Evolutionary conservation across 2,888 invertebrate genomes (phyloP).

Genomic region (Phortica magna): DNA sequence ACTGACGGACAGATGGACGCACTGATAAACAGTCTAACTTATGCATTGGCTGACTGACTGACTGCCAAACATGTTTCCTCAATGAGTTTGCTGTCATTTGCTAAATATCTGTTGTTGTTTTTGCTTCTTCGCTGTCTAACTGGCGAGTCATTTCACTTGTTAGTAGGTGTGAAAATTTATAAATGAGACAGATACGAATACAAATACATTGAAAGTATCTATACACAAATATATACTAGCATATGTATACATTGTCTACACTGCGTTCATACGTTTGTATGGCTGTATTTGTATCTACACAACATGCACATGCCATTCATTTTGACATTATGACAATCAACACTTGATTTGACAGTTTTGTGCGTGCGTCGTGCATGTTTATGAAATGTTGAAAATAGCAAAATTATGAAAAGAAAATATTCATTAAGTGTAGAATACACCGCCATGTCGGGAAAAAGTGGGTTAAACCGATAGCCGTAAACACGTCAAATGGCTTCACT

Average conservation of each 20-base stretch:
- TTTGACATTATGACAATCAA: conserved; percentile 30
- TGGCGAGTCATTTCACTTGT: not conserved
- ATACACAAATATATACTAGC: not conserved
- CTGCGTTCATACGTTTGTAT: not conserved
- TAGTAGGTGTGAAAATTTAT: not conserved
- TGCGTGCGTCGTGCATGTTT: conserved; percentile 22
- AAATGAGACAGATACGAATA: too few species aligned
- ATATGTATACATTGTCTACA: too few species aligned
- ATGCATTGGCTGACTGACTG: conserved; percentile 7
- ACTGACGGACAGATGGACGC: not conserved
- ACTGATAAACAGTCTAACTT: not conserved
- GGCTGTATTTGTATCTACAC: not conserved
- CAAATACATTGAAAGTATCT: too few species aligned
- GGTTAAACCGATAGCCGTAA: conserved; percentile 21
- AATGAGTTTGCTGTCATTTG: not conserved
- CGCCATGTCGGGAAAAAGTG: conserved; percentile 10
- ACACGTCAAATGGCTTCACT: not conserved
- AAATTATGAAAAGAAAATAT: conserved; percentile 6
- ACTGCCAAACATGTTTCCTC: conserved; percentile 1
- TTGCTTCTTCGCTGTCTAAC: not conserved
- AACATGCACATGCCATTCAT: not conserved
- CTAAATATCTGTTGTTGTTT: too few species aligned
- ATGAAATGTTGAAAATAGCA: conserved; percentile 11
- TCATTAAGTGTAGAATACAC: not conserved
- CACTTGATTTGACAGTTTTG: conserved; percentile 29